phyloP scores from a whole-genome alignment of 1,140 invertebrate genomes.

The Aradophagus sp. region DNA sequence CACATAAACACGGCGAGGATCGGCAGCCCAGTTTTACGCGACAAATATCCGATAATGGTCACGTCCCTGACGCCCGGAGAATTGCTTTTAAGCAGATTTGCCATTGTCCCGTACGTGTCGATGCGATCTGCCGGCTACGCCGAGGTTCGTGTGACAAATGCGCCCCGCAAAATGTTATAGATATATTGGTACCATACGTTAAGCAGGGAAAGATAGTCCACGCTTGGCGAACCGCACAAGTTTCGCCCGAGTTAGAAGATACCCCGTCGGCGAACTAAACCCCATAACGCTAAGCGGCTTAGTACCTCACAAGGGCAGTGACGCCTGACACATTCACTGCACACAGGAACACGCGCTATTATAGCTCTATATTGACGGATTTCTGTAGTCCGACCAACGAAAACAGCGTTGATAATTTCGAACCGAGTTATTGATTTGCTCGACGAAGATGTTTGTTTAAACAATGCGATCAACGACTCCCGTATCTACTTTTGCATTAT shows the following conservation, averaged over 20 bases:
- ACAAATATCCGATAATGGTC: conserved; percentile 51
- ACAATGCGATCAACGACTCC: too few relatives aligned
- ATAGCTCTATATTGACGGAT: conserved; percentile 10
- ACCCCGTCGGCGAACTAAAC: conserved; percentile 72
- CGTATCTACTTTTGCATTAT: too few relatives aligned
- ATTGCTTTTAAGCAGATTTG: conserved; percentile 59
- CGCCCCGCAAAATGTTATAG: conserved; percentile 48
- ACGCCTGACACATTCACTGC: conserved; percentile 72
- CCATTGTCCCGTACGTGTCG: conserved; percentile 51
- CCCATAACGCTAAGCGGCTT: conserved; percentile 73
- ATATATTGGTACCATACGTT: conserved; percentile 64
- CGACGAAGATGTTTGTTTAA: too few relatives aligned
- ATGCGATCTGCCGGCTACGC: conserved; percentile 41
- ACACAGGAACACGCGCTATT: conserved; percentile 57
- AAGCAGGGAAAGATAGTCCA: conserved; percentile 62
- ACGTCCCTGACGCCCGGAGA: conserved; percentile 42
- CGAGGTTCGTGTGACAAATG: conserved; percentile 54
- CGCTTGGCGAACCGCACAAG: conserved; percentile 61
- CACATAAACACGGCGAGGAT: conserved; percentile 22
- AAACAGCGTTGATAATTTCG: too few relatives aligned
- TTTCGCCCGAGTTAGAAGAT: conserved; percentile 69
- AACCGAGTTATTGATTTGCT: too few relatives aligned
- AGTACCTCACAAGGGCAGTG: conserved; percentile 71
- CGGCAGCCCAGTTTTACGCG: conserved; percentile 21
- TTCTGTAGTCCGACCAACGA: too few relatives aligned